Conservation (phyloP, 2,113 vertebrate species). For the Podiceps cristatus region DNA sequence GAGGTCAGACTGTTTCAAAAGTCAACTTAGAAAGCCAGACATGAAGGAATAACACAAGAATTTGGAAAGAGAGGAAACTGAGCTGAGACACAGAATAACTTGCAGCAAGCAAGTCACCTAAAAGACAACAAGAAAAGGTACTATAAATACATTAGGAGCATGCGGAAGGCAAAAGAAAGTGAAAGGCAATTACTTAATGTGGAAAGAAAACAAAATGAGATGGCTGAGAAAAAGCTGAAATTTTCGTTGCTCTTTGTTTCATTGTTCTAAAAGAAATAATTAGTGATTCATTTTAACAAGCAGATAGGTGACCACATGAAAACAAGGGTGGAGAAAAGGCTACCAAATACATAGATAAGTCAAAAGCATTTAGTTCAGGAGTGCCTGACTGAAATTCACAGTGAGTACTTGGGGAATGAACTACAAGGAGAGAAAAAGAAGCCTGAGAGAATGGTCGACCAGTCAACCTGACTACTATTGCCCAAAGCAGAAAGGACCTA, state of each 20-base stretch:
- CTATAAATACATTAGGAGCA: background rate
- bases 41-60: background rate
- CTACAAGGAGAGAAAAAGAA: background rate
- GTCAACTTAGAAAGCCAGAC: background rate
- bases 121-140: background rate
- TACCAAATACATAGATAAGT: background rate
- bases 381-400: background rate
- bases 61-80: background rate
- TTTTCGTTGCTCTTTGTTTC: background rate
- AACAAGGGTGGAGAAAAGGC: background rate
- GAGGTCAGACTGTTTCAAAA: background rate
- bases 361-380: background rate
- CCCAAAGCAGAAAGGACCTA: background rate
- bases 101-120: background rate
- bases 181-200: background rate
- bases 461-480: background rate
- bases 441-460: background rate
- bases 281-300: background rate
- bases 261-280: background rate
- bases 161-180: background rate
- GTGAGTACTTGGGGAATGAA: background rate
- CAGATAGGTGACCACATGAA: background rate
- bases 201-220: background rate
- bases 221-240: background rate
- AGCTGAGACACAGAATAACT: background rate